phyloP scores from a whole-genome alignment of 2,888 invertebrate species.

The Ramazzottius varieornatus region DNA sequence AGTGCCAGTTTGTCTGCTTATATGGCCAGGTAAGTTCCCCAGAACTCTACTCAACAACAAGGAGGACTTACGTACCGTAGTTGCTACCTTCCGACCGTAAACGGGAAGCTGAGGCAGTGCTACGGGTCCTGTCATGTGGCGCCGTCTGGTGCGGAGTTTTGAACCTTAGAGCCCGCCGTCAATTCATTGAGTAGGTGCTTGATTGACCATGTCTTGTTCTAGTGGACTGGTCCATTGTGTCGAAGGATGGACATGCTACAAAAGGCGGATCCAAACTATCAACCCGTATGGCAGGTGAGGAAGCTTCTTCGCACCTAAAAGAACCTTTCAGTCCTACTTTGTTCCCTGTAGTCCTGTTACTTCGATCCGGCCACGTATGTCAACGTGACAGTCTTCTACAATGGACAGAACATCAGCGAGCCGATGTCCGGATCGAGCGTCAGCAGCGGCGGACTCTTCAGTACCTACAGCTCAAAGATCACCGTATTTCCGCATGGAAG shows the following conservation, averaged over 20 bases:
- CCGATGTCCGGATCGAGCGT: neutral
- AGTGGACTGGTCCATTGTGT: neutral
- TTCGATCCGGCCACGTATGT: neutral
- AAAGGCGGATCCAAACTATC: neutral
- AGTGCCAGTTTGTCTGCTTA: constrained; percentile 1
- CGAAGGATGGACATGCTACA: neutral
- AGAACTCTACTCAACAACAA: no score
- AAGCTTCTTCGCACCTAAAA: neutral
- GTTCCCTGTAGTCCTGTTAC: neutral
- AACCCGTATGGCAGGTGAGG: neutral
- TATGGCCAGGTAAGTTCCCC: neutral
- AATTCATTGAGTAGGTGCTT: no score
- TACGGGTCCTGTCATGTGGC: no score
- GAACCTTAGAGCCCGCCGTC: no score
- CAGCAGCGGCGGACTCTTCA: no score
- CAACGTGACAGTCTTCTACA: neutral
- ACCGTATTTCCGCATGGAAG: neutral
- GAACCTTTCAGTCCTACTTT: neutral
- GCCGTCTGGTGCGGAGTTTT: no score
- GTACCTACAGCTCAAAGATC: neutral
- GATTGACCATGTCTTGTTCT: no score
- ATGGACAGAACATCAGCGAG: constrained; percentile 1
- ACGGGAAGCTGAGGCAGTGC: no score
- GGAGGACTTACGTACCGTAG: no score
- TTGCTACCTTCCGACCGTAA: no score